Percentiles rank a stretch among this genome's conserved stretches.
Evolutionary conservation across 2,797 vertebrate genomes (phyloP).

Genomic region (Agapornis canus): DNA sequence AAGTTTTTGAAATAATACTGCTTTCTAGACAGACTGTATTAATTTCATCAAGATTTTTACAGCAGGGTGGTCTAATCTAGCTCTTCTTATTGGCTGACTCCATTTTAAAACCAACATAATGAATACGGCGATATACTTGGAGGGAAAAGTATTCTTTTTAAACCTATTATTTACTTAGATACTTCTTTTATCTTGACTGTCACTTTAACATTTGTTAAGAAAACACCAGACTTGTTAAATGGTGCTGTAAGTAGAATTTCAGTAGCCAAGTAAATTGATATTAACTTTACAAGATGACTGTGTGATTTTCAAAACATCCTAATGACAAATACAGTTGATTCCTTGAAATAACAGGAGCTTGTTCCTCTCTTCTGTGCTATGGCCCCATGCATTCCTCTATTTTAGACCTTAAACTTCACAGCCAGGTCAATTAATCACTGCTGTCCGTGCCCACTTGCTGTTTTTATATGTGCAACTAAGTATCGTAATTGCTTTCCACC

Average conservation of each 20-base stretch:
- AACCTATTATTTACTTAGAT: conserved; percentile 78
- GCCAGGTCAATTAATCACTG: conserved; percentile 43
- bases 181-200: conserved; percentile 78
- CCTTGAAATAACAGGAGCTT: conserved; percentile 57
- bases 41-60: conserved; percentile 73
- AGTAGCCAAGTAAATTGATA: conserved; percentile 69
- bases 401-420: conserved; percentile 53
- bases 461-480: conserved; percentile 49
- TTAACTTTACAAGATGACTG: conserved; percentile 73
- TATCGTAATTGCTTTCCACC: conserved; percentile 15
- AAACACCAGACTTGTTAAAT: conserved; percentile 69
- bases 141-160: conserved; percentile 55
- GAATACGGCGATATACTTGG: conserved; percentile 65
- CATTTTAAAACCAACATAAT: conserved; percentile 63
- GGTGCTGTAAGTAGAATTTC: conserved; percentile 67
- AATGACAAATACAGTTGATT: conserved; percentile 65
- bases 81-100: conserved; percentile 53
- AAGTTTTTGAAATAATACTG: conserved; percentile 79
- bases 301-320: conserved; percentile 68
- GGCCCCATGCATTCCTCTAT: conserved; percentile 21
- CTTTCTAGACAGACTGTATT: conserved; percentile 77
- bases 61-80: conserved; percentile 74
- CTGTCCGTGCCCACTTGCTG: conserved; percentile 43
- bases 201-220: conserved; percentile 76
- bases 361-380: conserved; percentile 35